A percentile compares a stretch with the other conserved stretches of the same genome.
These are phyloP conservation scores for Sylvietta virens DNA, from an alignment of 2,113 vertebrate species.

Conservation along the genomic window DNA sequence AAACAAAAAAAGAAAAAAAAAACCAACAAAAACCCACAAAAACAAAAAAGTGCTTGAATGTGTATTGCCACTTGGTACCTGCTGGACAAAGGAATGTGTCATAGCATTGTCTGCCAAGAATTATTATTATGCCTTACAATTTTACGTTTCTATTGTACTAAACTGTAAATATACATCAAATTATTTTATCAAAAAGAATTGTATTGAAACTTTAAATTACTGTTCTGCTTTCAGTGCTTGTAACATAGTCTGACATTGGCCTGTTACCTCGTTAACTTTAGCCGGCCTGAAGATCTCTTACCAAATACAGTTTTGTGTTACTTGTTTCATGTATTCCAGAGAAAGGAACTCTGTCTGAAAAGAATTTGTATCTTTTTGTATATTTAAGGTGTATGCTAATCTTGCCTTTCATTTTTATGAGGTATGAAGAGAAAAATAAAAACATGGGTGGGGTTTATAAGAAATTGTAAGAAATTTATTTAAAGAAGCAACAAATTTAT, in stretches of 20 bases:
- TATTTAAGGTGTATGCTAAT: slow-evolving; percentile 58
- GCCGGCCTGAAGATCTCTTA: slow-evolving; percentile 70
- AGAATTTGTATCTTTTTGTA: slow-evolving; percentile 76
- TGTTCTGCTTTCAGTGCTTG: slow-evolving; percentile 76
- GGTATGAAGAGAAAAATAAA: slow-evolving; percentile 38
- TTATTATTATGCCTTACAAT: slow-evolving; percentile 79
- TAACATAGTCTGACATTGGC: slow-evolving; percentile 70
- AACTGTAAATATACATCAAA: slow-evolving; percentile 77
- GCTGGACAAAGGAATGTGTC: slow-evolving; percentile 74
- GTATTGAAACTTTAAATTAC: slow-evolving; percentile 58
- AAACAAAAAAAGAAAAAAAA: not conserved
- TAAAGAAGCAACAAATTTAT: slow-evolving; percentile 57
- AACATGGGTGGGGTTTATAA: slow-evolving; percentile 54
- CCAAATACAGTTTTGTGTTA: slow-evolving; percentile 69
- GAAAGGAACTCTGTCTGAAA: slow-evolving; percentile 69
- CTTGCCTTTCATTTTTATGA: slow-evolving; percentile 70
- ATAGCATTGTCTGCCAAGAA: slow-evolving; percentile 73
- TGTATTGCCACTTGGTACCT: slow-evolving; percentile 66
- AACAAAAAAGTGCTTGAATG: slow-evolving; percentile 64
- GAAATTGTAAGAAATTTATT: slow-evolving; percentile 31
- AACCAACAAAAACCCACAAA: not conserved
- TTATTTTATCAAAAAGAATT: slow-evolving; percentile 71
- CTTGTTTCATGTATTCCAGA: slow-evolving; percentile 71
- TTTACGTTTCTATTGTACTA: slow-evolving; percentile 72
- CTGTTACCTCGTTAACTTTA: slow-evolving; percentile 63